These are phyloP conservation scores for Porites lutea DNA, from an alignment of 64 coral and sea anemone species.

Conservation along the genomic window DNA sequence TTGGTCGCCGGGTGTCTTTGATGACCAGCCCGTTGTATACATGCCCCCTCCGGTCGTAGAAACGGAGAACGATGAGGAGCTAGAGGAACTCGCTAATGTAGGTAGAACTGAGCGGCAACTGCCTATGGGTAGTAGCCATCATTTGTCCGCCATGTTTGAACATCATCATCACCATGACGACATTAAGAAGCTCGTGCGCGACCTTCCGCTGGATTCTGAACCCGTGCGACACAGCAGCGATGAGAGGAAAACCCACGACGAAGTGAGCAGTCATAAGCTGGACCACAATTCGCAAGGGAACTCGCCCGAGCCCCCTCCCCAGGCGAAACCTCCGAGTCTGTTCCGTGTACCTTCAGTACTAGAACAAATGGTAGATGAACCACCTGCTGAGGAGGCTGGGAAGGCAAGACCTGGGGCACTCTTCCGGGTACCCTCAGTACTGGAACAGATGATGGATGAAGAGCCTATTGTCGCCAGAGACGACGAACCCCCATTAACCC, in stretches of 20 bases:
- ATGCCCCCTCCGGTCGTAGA: slow-evolving; percentile 40
- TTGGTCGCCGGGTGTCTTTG: slow-evolving; percentile 38
- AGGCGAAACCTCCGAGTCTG: slow-evolving; percentile 2
- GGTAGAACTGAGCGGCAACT: slow-evolving; percentile 36
- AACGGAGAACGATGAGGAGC: slow-evolving; percentile 33
- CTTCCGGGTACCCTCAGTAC: slow-evolving; percentile 72
- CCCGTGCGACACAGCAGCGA: slow-evolving; percentile 39
- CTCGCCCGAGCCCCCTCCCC: background rate
- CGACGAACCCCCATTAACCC: background rate
- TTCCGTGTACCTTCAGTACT: slow-evolving; percentile 80
- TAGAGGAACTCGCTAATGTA: slow-evolving; percentile 33
- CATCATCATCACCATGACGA: slow-evolving; percentile 55
- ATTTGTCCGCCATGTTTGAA: slow-evolving; percentile 28
- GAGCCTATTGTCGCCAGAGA: background rate
- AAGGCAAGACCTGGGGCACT: background rate
- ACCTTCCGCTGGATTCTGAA: slow-evolving; percentile 36
- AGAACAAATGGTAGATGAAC: slow-evolving; percentile 83
- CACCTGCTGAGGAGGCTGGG: background rate
- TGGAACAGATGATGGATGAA: slow-evolving; percentile 87
- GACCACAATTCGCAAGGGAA: background rate
- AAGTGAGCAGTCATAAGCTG: slow-evolving; percentile 16
- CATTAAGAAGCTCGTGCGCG: slow-evolving; percentile 28
- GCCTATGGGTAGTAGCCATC: slow-evolving; percentile 16
- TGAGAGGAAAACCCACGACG: slow-evolving; percentile 17
- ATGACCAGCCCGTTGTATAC: slow-evolving; percentile 35